Evolutionary conservation across 2,888 invertebrate genomes (phyloP).

Genomic region (Atherix ibis): DNA sequence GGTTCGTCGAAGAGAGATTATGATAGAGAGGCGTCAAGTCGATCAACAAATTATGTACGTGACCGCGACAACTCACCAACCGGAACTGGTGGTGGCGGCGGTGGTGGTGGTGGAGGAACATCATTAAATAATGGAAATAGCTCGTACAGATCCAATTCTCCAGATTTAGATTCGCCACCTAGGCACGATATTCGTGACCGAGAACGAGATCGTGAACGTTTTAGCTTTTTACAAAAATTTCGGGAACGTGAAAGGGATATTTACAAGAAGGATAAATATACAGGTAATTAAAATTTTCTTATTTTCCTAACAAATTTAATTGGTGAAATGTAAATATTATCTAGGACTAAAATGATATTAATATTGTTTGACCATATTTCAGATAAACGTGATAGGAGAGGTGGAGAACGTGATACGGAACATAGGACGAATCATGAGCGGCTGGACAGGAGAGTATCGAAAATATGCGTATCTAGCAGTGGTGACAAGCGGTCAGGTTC

Average conservation of each 20-base stretch:
- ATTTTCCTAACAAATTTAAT: no score
- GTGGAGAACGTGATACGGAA: slow-evolving; percentile 43
- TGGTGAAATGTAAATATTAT: slow-evolving; percentile 7
- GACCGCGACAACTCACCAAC: slow-evolving; percentile 31
- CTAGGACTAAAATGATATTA: no score
- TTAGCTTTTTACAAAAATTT: slow-evolving; percentile 33
- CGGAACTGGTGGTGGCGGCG: slow-evolving; percentile 15
- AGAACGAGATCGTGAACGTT: slow-evolving; percentile 38
- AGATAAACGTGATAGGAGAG: slow-evolving; percentile 59
- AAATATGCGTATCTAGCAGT: slow-evolving; percentile 24
- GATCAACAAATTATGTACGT: slow-evolving; percentile 23
- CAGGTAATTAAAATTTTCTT: slow-evolving; percentile 58
- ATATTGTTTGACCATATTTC: no score
- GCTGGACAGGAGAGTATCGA: slow-evolving; percentile 41
- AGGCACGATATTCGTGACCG: slow-evolving; percentile 39
- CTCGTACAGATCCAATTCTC: slow-evolving; percentile 56
- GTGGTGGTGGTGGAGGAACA: slow-evolving; percentile 9
- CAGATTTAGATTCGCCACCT: slow-evolving; percentile 53
- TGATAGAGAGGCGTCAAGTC: slow-evolving; percentile 33
- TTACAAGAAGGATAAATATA: slow-evolving; percentile 85
- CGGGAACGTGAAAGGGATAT: slow-evolving; percentile 61
- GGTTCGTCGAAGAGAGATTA: slow-evolving; percentile 61
- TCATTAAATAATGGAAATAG: slow-evolving; percentile 43
- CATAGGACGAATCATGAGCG: slow-evolving; percentile 81
- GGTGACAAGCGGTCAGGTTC: slow-evolving; percentile 33